Base-by-base conservation (phyloP, 2,113 vertebrate species). In the Hypocryptadius cinnamomeus region DNA sequence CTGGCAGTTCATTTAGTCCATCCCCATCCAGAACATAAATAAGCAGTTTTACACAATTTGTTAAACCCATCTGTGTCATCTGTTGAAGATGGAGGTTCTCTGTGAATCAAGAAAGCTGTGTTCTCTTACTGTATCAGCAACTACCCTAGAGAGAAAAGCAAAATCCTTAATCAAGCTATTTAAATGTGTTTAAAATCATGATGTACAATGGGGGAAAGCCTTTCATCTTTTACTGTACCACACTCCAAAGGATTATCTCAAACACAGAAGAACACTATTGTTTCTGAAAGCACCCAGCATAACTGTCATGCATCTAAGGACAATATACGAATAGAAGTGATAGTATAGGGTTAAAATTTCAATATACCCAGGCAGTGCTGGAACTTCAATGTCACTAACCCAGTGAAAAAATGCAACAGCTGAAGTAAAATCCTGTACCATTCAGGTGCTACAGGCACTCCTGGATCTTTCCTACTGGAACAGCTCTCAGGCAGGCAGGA, bases 291-390 rank as follows among this genome's bases (percentile, higher is more conserved):
- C 28, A 64, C 37, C n/a, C 64, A 73, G 13, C 17, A 3, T 30
- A 79, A 45, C 5, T 39, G 3, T n/a, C n/a, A 61, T 21, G 17
- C 54, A 65, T 33, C 48, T 35, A 69, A 65, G 57, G 35, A 51
- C 33, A 79, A 37, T 35, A 21, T 33, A 71, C 3, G 13, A 70
- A 39, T 7, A 74, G 56, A 63, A 68, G 19, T 0, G 0, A 48
- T 11, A 48, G 8, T n/a, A 48, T 19, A 35, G 60, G 18, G 8
- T 65, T 72, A 60, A 79, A 69, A 60, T 77, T 64, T 48, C 53
- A 60, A 14, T 35, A 16, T 61, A 50, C 10, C 3, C 14, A 40
- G 37, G 25, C 37, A 48, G 24, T 30, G 19, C 71, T 63, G 42
- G 24, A 78, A 73, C 8, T 15, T 54, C 24, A 81, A 70, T 40